Conservation (phyloP, 2,797 vertebrate species). For the Leptoclinus maculatus region DNA sequence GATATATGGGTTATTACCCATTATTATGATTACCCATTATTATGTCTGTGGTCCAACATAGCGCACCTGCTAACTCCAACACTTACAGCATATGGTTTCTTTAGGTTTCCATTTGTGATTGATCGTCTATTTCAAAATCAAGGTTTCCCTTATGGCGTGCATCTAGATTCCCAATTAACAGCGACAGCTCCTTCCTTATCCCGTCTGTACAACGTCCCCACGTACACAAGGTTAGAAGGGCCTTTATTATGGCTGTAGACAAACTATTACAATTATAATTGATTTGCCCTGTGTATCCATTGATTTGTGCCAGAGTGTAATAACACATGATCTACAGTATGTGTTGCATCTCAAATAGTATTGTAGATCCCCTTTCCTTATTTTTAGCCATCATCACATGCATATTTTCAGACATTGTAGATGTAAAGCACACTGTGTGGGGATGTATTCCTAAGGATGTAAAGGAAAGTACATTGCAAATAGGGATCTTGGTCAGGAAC, state of each 20-base stretch:
- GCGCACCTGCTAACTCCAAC: conserved; percentile 35
- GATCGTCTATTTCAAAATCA: conserved; percentile 24
- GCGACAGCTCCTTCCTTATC: conserved; percentile 7
- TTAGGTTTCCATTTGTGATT: conserved; percentile 13
- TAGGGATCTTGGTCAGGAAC: not conserved
- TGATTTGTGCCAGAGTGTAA: conserved; percentile 32
- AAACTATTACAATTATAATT: conserved; percentile 35
- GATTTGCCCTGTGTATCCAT: conserved; percentile 34
- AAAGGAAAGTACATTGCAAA: not conserved
- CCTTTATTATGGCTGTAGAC: conserved; percentile 23
- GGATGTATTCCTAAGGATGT: not conserved
- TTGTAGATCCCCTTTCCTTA: conserved; percentile 16
- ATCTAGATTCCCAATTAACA: conserved; percentile 18
- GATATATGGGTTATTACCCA: conserved; percentile 35
- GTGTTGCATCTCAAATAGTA: conserved; percentile 33
- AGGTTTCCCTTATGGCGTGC: not conserved
- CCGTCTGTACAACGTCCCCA: conserved; percentile 4
- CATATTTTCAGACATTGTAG: conserved; percentile 23
- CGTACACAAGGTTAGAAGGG: conserved; percentile 32
- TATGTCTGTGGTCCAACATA: conserved; percentile 41
- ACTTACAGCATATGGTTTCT: conserved; percentile 21
- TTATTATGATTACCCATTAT: conserved; percentile 23
- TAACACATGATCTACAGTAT: conserved; percentile 35
- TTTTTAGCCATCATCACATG: not conserved
- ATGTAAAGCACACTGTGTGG: conserved; percentile 19